Evolutionary conservation across 1,140 invertebrate genomes (phyloP), one percentile per base, ranked within the genome.

Genomic region (Drosophila littoralis): DNA sequence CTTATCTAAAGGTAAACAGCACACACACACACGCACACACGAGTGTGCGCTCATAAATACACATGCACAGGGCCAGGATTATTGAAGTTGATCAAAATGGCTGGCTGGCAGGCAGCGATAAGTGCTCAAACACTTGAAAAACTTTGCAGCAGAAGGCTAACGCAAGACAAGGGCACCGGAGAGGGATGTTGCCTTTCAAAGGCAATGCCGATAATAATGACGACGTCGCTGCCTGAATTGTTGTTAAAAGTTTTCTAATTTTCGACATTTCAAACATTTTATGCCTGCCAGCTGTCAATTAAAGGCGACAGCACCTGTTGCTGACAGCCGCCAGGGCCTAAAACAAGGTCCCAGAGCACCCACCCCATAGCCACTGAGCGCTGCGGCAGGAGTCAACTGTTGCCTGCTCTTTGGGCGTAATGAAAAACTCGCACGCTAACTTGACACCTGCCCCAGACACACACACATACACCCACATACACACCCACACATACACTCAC

Each of bases 241-340:
- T 84, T 89, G 84, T 89, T 84, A 89, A 89, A 90, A 89, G 85
- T 89, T 89, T 89, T 89, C 85, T 89, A 90, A 89, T 89, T 89
- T 90, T 84, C 84, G 77, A 89, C 84, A 85, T 90, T 89, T 89
- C 77, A 57, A 89, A 82, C 75, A 84, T 89, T 84, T 89, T 78
- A 89, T 90, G 84, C 77, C 85, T 84, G 69, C 77, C 70, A 90
- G 85, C 84, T 89, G 84, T 90, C 84, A 89, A 89, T 90, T 84
- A 90, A 89, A 81, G 80, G 77, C 84, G 67, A 78, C 84, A 71
- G 74, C 84, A 89, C 84, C 84, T 89, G 84, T 89, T 89, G 84
- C 84, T 78, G 80, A 81, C 84, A 88, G 77, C 65, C 22, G 51
- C 71, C 68, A 17, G 46, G 36, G n/a, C 59, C 57, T 52, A 51